Percentiles rank a stretch among this genome's conserved stretches.
Evolutionary conservation across 2,797 vertebrate genomes (phyloP).

Genomic region (Lacerta viridis): DNA sequence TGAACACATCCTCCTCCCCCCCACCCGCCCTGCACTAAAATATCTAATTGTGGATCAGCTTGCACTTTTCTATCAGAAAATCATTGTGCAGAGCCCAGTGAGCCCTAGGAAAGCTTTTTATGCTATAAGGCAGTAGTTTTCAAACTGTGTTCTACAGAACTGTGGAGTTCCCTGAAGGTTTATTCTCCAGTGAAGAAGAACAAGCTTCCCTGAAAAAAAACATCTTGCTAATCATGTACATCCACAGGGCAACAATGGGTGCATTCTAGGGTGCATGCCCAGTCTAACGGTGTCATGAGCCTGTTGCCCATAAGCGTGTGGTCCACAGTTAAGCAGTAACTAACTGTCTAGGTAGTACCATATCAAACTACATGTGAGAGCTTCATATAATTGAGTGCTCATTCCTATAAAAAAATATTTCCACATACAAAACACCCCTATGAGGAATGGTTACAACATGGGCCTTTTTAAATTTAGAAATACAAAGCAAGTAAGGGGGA

Average conservation of each 20-base stretch:
- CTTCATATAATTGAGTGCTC: not conserved
- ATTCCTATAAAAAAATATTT: too few relatives aligned
- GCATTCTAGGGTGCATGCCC: not conserved
- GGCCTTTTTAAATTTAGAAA: not conserved
- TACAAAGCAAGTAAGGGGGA: not conserved
- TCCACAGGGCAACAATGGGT: too few relatives aligned
- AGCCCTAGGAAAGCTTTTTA: not conserved
- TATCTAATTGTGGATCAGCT: not conserved
- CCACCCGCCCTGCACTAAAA: not conserved
- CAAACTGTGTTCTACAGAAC: not conserved
- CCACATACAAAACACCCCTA: not conserved
- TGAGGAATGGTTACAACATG: not conserved
- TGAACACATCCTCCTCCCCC: not conserved
- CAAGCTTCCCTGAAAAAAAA: not conserved
- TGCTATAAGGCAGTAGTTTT: not conserved
- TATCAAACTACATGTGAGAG: not conserved
- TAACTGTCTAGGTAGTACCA: too few relatives aligned
- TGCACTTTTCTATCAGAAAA: constrained; percentile 4
- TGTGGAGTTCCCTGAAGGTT: not conserved
- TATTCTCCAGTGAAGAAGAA: not conserved
- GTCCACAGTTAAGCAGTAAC: not conserved
- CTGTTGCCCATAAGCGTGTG: not conserved
- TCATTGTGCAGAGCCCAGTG: too few relatives aligned
- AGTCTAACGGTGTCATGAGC: not conserved
- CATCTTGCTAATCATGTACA: not conserved